These are phyloP conservation scores for Andinoacara biseriatus DNA, from an alignment of 2,113 vertebrate genomes.

Conservation along the genomic window DNA sequence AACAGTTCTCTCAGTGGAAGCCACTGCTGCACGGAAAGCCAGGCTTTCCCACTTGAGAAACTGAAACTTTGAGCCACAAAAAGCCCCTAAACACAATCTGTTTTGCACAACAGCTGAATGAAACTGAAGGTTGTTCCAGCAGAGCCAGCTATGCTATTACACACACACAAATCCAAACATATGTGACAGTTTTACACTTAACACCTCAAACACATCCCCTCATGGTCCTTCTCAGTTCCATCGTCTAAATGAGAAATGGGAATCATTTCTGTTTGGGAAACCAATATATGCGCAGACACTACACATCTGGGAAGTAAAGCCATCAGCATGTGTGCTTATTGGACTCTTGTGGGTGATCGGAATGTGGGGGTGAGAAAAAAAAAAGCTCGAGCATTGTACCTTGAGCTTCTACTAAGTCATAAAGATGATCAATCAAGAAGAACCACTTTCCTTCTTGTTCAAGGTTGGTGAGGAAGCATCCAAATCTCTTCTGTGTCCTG, in stretches of 20 bases:
- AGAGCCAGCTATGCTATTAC: constrained; percentile 5
- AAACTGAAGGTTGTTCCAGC: not conserved
- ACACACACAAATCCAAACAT: constrained; percentile 43
- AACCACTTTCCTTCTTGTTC: constrained; percentile 44
- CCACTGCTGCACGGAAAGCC: constrained; percentile 24
- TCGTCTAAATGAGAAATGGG: constrained; percentile 47
- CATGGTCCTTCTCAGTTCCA: not conserved
- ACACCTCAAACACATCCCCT: constrained; percentile 10
- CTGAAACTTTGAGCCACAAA: constrained; percentile 27
- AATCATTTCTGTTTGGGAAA: constrained; percentile 43
- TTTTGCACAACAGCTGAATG: constrained; percentile 1
- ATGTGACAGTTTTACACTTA: constrained; percentile 39
- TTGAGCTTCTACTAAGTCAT: constrained; percentile 51
- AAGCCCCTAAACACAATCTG: constrained; percentile 26
- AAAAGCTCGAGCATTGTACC: constrained; percentile 23
- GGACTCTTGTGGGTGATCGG: constrained; percentile 70
- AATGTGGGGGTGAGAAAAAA: fast-evolving
- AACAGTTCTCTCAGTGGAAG: constrained; percentile 37
- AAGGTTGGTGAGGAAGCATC: constrained; percentile 47
- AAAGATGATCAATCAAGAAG: constrained; percentile 66
- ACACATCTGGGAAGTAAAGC: constrained; percentile 34
- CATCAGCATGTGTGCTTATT: constrained; percentile 43
- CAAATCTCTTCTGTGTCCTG: constrained; percentile 1
- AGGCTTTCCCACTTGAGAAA: constrained; percentile 21
- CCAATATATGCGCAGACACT: constrained; percentile 51